Base-by-base conservation (phyloP, 2,797 vertebrate genomes). In the Parambassis ranga region DNA sequence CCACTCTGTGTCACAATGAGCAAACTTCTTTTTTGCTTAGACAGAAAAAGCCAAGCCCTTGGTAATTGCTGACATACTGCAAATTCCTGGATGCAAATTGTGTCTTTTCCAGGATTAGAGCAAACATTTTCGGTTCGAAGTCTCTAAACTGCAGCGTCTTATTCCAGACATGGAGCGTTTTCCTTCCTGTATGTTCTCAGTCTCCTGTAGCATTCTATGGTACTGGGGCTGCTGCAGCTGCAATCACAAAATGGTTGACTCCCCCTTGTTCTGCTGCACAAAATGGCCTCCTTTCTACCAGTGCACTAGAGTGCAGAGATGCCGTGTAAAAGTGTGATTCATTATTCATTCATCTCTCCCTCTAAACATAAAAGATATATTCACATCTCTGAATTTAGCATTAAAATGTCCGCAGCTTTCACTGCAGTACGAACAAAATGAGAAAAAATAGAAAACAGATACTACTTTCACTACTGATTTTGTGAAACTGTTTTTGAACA, bases 241-340 rank as follows among this genome's bases (percentile, higher is more conserved):
- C 77, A 62, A 48, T 79, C 78, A 93, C 88, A 93, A 93, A 92
- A 93, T 93, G 92, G 92, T 89, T 60, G 91, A 80, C 85, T 85
- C 71, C 49, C 67, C 55, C 51, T 64, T 64, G 43, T 62, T 76
- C 71, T 67, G 65, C 73, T 79, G 41, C 76, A 93, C 91, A 93
- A 93, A 93, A 93, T 93, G 92, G 91, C 91, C 83, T 89, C 92
- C 91, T 52, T 43, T 26, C 39, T 61, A 39, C 32, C 35, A 82
- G 69, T 66, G 47, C 66, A 74, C 57, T 41, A 23, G 66, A 73
- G 78, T 27, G 44, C 36, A 49, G 62, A 28, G 46, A 73, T 47
- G 38, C 44, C 32, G 42, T 42, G 41, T 58, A 38, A 65, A 38
- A 63, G n/a, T 52, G 49, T 48, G 36, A 67, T 52, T 50, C 60